Base-by-base conservation (phyloP, 2,888 invertebrate genomes). In the Chaetogeoica ovagalla region DNA sequence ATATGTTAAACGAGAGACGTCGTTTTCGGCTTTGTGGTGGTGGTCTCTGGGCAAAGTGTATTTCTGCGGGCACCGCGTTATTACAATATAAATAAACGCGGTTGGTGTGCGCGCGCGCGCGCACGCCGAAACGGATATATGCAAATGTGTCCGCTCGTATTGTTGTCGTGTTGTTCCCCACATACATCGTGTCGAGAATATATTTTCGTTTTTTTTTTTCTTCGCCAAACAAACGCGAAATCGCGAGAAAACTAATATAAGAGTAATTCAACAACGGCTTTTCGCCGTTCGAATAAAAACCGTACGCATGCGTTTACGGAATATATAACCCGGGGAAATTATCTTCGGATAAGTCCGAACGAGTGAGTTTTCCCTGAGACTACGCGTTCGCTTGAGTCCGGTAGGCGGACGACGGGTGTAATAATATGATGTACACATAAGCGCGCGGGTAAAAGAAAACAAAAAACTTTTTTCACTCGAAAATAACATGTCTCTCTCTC, bases 1-100 rank as follows among this genome's bases (percentile, higher is more conserved):
- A 66, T 75, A 75, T 75, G 74, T 57, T 65, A 75, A 75, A 66
- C 65, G 19, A 65, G 19, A 65, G 55, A 74, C 37, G 63, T 39
- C 63, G 74, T 21, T 73, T 9, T 13, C 7, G 57, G 23, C 21
- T 66, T 65, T 66, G 21, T 57, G 43, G 39, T 23, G n/a, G n/a
- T n/a, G n/a, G n/a, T 39, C 3, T 30, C 30, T 30, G 30, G 65
- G 8, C 39, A 4, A 57, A 65, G 39, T 66, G 9, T 73, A 74
- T 66, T 66, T 65, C n/a, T n/a, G n/a, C n/a, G n/a, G n/a, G n/a
- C n/a, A n/a, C n/a, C n/a, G n/a, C n/a, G n/a, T n/a, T n/a, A n/a
- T n/a, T n/a, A n/a, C n/a, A n/a, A n/a, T n/a, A 39, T 43, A 43
- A 17, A 72, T 63, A 52, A 0, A 15, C n/a, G 52, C 23, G 23